A percentile compares a stretch with the other conserved stretches of the same genome.
phyloP scores from a whole-genome alignment of 2,888 invertebrate genomes.

The Schizotus pectinicornis region DNA sequence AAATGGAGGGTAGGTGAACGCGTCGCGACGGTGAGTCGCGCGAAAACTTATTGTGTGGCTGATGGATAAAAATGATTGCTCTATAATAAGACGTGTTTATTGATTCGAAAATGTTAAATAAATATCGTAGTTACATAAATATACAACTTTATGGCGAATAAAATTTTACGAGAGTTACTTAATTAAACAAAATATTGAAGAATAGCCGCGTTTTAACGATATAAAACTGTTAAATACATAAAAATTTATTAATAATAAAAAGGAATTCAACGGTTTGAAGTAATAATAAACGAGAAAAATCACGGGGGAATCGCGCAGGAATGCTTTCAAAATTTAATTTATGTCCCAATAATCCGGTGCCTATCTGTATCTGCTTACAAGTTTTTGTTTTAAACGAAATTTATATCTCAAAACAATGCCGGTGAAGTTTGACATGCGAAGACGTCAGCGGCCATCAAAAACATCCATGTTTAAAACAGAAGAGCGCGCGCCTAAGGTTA shows the following conservation, averaged over 20 bases:
- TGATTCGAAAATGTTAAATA: slow-evolving; percentile 29
- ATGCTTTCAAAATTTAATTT: too few relatives aligned
- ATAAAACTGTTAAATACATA: slow-evolving; percentile 21
- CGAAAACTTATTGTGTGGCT: not conserved
- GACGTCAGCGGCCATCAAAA: too few relatives aligned
- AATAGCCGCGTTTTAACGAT: slow-evolving; percentile 18
- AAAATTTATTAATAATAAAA: slow-evolving; percentile 25
- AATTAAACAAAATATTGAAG: slow-evolving; percentile 33
- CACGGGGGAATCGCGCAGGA: too few relatives aligned
- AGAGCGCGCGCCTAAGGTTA: slow-evolving; percentile 3
- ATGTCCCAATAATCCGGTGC: too few relatives aligned
- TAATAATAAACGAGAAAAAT: not conserved
- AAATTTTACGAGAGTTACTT: slow-evolving; percentile 30
- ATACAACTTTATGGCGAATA: slow-evolving; percentile 30
- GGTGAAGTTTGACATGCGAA: too few relatives aligned
- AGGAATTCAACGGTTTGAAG: slow-evolving; percentile 9
- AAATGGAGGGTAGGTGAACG: too few relatives aligned
- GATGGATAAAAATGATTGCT: slow-evolving; percentile 18
- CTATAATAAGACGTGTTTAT: slow-evolving; percentile 29
- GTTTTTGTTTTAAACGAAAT: too few relatives aligned
- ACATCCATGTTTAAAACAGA: too few relatives aligned
- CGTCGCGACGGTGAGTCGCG: too few relatives aligned
- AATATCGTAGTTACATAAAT: slow-evolving; percentile 26
- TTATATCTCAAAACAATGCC: too few relatives aligned
- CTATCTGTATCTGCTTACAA: too few relatives aligned